Percentiles rank a stretch among this genome's conserved stretches.
These are phyloP conservation scores for Triplophysa yarkandensis DNA, from an alignment of 2,797 vertebrate genomes.

Conservation along the genomic window DNA sequence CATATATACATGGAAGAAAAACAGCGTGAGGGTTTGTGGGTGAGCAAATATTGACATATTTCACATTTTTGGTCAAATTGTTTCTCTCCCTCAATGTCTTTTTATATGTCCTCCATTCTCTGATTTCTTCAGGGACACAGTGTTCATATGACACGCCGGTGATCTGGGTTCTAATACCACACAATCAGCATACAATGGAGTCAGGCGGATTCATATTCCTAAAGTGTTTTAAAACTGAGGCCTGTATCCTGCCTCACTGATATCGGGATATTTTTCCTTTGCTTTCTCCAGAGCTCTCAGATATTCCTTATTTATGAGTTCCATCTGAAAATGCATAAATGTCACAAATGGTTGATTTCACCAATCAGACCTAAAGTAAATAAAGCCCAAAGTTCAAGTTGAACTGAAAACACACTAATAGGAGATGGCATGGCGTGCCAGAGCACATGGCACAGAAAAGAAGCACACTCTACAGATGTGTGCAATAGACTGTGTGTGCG, in stretches of 20 bases:
- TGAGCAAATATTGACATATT: background rate
- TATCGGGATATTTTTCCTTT: slow-evolving; percentile 53
- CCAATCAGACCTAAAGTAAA: slow-evolving; percentile 50
- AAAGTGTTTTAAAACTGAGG: slow-evolving; percentile 50
- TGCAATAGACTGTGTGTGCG: slow-evolving; percentile 16
- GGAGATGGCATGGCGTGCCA: slow-evolving; percentile 49
- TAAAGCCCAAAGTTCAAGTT: slow-evolving; percentile 45
- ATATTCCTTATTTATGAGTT: slow-evolving; percentile 57
- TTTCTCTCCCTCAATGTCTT: slow-evolving; percentile 8
- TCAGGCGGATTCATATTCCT: slow-evolving; percentile 46
- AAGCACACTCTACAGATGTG: slow-evolving; percentile 30
- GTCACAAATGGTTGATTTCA: slow-evolving; percentile 36
- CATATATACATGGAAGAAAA: background rate
- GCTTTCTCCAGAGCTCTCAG: slow-evolving; percentile 48
- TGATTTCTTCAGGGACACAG: slow-evolving; percentile 38
- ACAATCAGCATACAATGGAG: slow-evolving; percentile 52
- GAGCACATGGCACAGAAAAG: slow-evolving; percentile 49
- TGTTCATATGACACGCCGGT: slow-evolving; percentile 45
- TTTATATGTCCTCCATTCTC: slow-evolving; percentile 12
- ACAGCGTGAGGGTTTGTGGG: background rate
- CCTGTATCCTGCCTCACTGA: slow-evolving; percentile 49
- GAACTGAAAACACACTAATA: slow-evolving; percentile 57
- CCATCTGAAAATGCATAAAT: slow-evolving; percentile 55
- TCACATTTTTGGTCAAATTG: background rate
- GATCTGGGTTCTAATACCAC: slow-evolving; percentile 38